Evolutionary conservation across 2,797 vertebrate species (phyloP).

Genomic region (Cercopithecus hamlyni): DNA sequence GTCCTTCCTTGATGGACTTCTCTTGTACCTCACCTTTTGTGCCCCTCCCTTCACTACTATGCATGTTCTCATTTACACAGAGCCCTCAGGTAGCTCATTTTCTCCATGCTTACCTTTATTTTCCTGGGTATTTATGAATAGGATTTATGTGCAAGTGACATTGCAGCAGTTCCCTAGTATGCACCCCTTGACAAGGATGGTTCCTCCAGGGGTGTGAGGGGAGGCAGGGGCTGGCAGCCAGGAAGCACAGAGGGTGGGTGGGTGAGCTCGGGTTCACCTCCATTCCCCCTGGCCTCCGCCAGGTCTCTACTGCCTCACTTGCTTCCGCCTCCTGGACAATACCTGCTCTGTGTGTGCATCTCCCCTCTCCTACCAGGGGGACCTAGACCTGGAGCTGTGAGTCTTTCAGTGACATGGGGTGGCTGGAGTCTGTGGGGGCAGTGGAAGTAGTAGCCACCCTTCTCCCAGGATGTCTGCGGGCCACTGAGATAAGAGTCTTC

Average conservation of each 20-base stretch:
- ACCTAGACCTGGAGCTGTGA: conserved; percentile 89
- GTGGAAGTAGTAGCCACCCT: not conserved
- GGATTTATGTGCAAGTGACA: not conserved
- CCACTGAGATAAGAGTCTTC: not conserved
- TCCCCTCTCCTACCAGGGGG: conserved; percentile 81
- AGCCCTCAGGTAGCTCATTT: not conserved
- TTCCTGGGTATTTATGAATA: not conserved
- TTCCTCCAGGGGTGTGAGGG: too few species aligned
- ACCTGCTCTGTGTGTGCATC: conserved; percentile 85
- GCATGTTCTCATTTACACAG: not conserved
- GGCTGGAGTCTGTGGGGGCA: not conserved
- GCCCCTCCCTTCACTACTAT: not conserved
- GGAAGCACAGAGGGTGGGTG: not conserved
- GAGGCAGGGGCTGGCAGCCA: not conserved
- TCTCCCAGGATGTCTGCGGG: not conserved
- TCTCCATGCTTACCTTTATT: not conserved
- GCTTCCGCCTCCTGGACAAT: conserved; percentile 84
- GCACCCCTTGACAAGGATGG: not conserved
- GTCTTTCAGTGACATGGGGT: conserved; percentile 47
- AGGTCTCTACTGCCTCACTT: conserved; percentile 87
- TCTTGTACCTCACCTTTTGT: not conserved
- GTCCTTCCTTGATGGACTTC: not conserved
- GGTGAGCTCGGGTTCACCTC: not conserved
- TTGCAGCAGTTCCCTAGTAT: not conserved
- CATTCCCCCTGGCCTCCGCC: not conserved